Base-by-base conservation (phyloP, 2,113 vertebrate species). In the Platanista minor region DNA sequence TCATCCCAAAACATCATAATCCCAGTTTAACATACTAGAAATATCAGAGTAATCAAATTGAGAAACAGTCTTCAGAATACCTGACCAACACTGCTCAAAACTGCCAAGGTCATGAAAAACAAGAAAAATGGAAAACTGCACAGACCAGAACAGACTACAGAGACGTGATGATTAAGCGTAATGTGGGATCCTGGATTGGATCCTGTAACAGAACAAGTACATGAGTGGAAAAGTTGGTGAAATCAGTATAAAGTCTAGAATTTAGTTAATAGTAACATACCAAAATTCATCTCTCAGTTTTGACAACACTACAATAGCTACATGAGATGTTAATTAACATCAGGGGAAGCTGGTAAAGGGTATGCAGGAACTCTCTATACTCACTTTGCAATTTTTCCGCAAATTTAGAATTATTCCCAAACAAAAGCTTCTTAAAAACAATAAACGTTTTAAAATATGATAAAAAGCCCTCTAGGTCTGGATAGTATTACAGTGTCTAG, bases 81-180 rank as follows among this genome's bases (percentile, higher is more conserved):
- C 39, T 66, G 15, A 62, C 9, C 8, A 57, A 15, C 31, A 7
- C 27, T 43, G 25, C 20, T 66, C 72, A 41, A 46, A 72, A 66
- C 1, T 46, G 25, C 31, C 78, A 84, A 59, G 61, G 39, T 13
- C 39, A 39, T 36, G 8, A 31, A 72, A 85, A 81, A 57, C 18
- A 64, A 54, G 49, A 11, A 11, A 84, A 71, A 43, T 14, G 46
- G 81, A 69, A 81, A 49, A 39, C 9, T 31, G 2, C 23, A 17
- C 27, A 52, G 49, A 67, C 3, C 27, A 78, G 54, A 67, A 33
- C 57, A 54, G 36, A 77, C 2, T 15, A 59, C 29, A 43, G 12
- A 29, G 14, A 66, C 0, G 5, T 0, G 13, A 12, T 2, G 2
- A 33, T 27, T 14, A 71, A 83, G 57, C 11, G 25, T 31, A 25